A percentile compares a stretch with the other conserved stretches of the same genome.
phyloP scores from a whole-genome alignment of 2,113 vertebrate genomes.

The Prunella fulvescens region DNA sequence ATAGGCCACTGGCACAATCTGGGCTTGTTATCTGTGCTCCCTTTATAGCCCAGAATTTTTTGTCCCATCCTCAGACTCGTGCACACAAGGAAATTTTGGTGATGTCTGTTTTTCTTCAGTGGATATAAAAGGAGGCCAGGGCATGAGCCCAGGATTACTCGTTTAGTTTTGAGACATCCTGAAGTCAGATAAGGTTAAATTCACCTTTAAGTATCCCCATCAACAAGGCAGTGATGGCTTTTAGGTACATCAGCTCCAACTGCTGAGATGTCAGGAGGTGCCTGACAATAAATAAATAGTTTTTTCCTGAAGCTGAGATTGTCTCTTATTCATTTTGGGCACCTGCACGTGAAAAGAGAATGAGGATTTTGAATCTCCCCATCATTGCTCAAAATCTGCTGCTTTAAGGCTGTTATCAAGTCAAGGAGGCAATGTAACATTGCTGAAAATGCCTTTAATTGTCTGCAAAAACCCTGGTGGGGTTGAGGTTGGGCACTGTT shows the following conservation, averaged over 20 bases:
- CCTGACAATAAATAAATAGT: neutral
- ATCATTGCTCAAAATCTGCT: neutral
- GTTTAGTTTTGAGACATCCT: neutral
- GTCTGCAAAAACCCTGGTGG: neutral
- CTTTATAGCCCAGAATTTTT: neutral
- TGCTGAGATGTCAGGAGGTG: neutral
- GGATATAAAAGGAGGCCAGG: neutral
- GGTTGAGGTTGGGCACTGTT: neutral
- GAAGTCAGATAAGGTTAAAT: neutral
- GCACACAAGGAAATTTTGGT: neutral
- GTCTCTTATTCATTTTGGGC: neutral
- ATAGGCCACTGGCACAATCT: neutral
- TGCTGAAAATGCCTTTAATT: neutral
- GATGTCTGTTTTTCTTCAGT: neutral
- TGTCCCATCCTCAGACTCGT: neutral
- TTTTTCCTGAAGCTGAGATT: neutral
- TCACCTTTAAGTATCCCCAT: neutral
- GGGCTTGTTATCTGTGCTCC: neutral
- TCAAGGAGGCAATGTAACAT: rapidly evolving
- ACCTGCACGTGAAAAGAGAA: neutral
- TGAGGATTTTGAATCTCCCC: neutral
- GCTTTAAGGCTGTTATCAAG: neutral
- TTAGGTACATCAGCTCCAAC: neutral
- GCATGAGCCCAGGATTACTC: neutral
- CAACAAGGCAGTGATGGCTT: neutral